These are phyloP conservation scores for Phyllostomus discolor DNA, from an alignment of 2,113 vertebrate species.

Conservation along the genomic window DNA sequence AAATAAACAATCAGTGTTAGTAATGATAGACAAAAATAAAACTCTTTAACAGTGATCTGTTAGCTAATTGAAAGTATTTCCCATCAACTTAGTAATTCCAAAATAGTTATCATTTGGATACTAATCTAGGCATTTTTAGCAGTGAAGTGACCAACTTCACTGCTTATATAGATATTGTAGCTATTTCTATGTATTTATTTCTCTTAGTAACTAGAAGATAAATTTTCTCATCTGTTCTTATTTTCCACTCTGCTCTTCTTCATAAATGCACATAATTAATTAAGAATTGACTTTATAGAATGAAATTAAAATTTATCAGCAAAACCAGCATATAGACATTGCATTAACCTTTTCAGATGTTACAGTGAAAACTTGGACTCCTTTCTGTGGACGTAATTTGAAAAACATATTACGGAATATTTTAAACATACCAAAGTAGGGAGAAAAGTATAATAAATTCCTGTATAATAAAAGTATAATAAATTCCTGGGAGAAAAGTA, in stretches of 20 bases:
- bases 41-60: not conserved
- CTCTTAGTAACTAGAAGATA: not conserved
- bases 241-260: not conserved
- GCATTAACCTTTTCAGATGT: not conserved
- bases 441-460: not conserved
- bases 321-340: not conserved
- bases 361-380: not conserved
- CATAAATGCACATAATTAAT: slow-evolving; percentile 12
- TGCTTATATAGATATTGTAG: not conserved
- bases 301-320: slow-evolving; percentile 8
- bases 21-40: not conserved
- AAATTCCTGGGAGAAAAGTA: not conserved
- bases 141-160: not conserved
- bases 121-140: not conserved
- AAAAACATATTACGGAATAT: not conserved
- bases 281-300: slow-evolving; percentile 22
- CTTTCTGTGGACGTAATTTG: not conserved
- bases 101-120: not conserved
- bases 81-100: not conserved
- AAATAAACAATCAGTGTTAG: slow-evolving; percentile 6
- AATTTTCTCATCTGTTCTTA: not conserved
- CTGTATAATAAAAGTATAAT: not conserved
- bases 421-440: not conserved
- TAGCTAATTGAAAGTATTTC: not conserved
- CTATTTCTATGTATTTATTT: not conserved